Percentiles rank a stretch among this genome's conserved stretches.
Conservation (phyloP, 35 echinoderm and acorn worm species). For the Ptychodera flava region DNA sequence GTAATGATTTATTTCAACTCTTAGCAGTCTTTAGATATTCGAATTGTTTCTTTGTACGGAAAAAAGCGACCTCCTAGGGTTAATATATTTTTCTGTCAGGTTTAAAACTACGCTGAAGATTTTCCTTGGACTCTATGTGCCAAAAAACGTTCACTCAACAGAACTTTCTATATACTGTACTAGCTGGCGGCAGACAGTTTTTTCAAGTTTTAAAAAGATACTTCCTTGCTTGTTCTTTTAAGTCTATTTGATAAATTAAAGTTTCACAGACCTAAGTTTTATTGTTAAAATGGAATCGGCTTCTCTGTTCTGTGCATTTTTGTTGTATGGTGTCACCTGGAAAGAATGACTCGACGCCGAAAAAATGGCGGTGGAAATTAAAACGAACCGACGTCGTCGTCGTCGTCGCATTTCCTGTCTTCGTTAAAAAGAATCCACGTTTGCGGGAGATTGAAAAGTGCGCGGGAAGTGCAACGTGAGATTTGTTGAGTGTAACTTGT, state of each 20-base stretch:
- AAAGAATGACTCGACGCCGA: too few species aligned
- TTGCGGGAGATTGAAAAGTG: not conserved
- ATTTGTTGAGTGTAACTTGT: not conserved
- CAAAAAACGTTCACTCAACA: not conserved
- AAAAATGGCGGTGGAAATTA: too few species aligned
- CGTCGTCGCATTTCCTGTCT: too few species aligned
- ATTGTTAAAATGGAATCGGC: too few species aligned
- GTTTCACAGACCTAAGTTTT: not conserved
- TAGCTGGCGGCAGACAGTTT: not conserved
- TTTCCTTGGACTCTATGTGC: not conserved
- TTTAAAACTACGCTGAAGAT: not conserved
- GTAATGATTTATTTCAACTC: not conserved
- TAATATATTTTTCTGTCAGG: not conserved
- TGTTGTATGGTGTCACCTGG: too few species aligned
- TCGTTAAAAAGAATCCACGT: too few species aligned
- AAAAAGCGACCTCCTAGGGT: too few species aligned
- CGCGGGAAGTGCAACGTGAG: not conserved
- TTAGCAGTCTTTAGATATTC: not conserved
- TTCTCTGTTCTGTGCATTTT: too few species aligned
- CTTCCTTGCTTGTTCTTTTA: not conserved
- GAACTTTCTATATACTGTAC: slow-evolving; percentile 1
- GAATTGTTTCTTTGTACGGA: too few species aligned
- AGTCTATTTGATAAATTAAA: not conserved
- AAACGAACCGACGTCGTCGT: too few species aligned
- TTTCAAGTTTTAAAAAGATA: not conserved